Evolutionary conservation across 1,140 invertebrate species (phyloP), one percentile per base, ranked within the genome.

Genomic region (Cydia strobilella): DNA sequence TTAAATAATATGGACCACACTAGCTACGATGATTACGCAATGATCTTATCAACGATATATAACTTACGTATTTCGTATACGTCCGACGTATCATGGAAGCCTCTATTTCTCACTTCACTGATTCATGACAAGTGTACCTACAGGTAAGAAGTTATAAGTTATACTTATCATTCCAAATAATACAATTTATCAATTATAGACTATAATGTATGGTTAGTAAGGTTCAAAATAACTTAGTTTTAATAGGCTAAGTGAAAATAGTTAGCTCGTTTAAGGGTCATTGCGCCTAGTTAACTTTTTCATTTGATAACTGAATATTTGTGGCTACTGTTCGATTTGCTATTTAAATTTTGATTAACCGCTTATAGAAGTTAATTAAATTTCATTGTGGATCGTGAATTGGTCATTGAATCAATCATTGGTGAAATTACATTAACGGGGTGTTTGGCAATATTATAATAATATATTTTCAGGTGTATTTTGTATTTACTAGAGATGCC

Each of bases 31-130:
- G 54, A 59, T 59, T 59, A 23, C 54, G 23, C 54, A 59, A 59
- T 59, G 18, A 59, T 59, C 54, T 59, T 59, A 59, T 59, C 54
- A 59, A 20, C 3, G 20, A 23, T n/a, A 9, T n/a, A 54, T 23
- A 59, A 7, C n/a, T 6, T 51, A 51, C 27, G 63, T 66, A 66
- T 66, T 15, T 66, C 27, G 12, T 35, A 66, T 31, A 66, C 13
- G 25, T 27, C 12, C 62, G 72, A 80, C 79, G 82, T 84, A 84
- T 81, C 79, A 54, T 82, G 79, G 82, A 63, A 84, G 82, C 82
- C 72, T 77, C 75, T 45, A 82, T 81, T 79, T 77, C 76, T 72
- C 79, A 80, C 76, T 73, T 69, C 80, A 80, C 48, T 73, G 78
- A 66, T 3, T 77, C 51, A 27, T 79, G 81, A 84, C 83, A 79